Evolutionary conservation across 2,797 vertebrate species (phyloP), one percentile per base, ranked within the genome.

Genomic region (Thalassophryne amazonica): DNA sequence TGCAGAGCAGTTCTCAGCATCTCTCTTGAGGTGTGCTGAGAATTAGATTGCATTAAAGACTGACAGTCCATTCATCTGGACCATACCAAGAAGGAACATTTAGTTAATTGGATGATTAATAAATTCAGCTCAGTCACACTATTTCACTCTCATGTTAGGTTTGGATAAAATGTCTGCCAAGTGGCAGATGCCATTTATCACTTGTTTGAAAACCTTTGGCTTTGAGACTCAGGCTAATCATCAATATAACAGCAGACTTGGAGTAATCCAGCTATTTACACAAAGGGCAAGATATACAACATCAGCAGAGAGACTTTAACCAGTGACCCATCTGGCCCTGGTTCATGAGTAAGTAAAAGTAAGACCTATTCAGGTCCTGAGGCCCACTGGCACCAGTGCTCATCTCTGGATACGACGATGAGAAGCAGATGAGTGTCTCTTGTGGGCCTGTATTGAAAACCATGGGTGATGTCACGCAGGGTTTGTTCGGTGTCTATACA

Each of bases 91-190:
- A 92, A 90, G 89, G 95, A 94, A 95, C 94, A 95, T 97, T 97
- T 95, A 98, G 93, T 93, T 98, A 96, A 98, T 97, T 97, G 95
- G 96, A 96, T 96, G 94, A 97, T 96, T 97, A 96, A 97, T 97
- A 98, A 96, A 96, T 97, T 96, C 93, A 93, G 94, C 93, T 94
- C 93, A 91, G 93, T 93, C 94, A 94, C 94, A 94, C 94, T 96
- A 95, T 95, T 96, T 96, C 93, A 96, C 93, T 95, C 93, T 80
- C 88, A 86, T 83, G 86, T 91, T 72, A 78, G 80, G 83, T 79
- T 80, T 80, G 78, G 80, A 88, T 80, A 77, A 85, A 86, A 83
- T 67, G 81, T 83, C 83, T 81, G 86, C 83, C 84, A 85, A 81
- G 74, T 41, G 60, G 55, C 47, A 70, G 63, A 66, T 36, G 23